These are phyloP conservation scores for Andrena hattorfiana DNA, from an alignment of 2,888 invertebrate species.

Conservation along the genomic window DNA sequence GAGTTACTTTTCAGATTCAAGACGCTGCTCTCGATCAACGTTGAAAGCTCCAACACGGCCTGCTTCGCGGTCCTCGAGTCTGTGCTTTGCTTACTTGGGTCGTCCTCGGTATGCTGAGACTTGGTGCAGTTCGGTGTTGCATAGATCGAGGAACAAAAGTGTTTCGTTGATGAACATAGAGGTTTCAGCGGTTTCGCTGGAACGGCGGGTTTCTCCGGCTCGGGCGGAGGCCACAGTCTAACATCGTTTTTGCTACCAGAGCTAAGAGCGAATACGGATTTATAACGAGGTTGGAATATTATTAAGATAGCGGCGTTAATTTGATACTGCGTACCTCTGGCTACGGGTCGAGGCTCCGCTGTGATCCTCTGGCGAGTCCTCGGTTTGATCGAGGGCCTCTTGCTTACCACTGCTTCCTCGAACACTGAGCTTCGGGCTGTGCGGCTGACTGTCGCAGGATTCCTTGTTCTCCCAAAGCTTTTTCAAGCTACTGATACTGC, in stretches of 20 bases:
- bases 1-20: conserved; percentile 87
- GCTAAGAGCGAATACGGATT: conserved; percentile 67
- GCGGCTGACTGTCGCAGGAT: conserved; percentile 86
- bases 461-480: conserved; percentile 96
- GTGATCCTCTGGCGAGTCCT: conserved; percentile 85
- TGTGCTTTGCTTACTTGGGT: conserved; percentile 58
- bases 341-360: conserved; percentile 84
- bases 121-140: conserved; percentile 89
- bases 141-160: conserved; percentile 89
- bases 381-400: conserved; percentile 76
- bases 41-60: conserved; percentile 89
- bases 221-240: conserved; percentile 86
- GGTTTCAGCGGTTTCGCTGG: conserved; percentile 85
- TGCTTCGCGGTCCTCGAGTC: conserved; percentile 77
- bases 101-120: conserved; percentile 54
- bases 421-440: conserved; percentile 88
- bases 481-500: conserved; percentile 96
- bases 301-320: neutral
- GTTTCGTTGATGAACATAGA: conserved; percentile 84
- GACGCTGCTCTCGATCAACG: conserved; percentile 88
- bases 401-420: conserved; percentile 71
- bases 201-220: conserved; percentile 87
- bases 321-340: conserved; percentile 38
- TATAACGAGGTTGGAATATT: neutral
- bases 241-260: conserved; percentile 84